Evolutionary conservation across 2,797 vertebrate genomes (phyloP).

Genomic region (Pseudochirops corinnae): DNA sequence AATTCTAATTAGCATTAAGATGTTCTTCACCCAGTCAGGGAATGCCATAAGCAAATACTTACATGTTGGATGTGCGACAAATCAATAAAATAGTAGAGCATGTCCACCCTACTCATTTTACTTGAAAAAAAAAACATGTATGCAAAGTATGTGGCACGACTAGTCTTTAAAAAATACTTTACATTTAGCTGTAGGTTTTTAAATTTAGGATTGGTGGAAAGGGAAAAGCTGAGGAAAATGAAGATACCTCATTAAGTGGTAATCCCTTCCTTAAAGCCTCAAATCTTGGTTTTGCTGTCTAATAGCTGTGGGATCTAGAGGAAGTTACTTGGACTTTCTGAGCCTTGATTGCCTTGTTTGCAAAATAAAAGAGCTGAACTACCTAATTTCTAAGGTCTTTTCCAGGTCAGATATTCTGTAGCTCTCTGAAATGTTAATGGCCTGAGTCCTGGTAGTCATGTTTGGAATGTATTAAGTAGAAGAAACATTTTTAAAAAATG

Average conservation of each 20-base stretch:
- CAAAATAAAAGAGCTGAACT: not conserved
- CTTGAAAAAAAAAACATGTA: not conserved
- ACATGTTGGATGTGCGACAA: not conserved
- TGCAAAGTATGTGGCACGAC: not conserved
- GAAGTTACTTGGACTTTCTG: not conserved
- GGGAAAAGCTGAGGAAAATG: not conserved
- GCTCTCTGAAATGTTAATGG: not conserved
- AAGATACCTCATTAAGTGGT: not conserved
- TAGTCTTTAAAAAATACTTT: not conserved
- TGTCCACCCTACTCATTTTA: not conserved
- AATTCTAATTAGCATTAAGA: not conserved
- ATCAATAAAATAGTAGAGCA: not conserved
- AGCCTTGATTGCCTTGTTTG: not conserved
- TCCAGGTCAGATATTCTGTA: not conserved
- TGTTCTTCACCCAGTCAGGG: not conserved
- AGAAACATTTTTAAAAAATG: not conserved
- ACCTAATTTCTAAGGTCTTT: not conserved
- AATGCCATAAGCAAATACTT: not conserved
- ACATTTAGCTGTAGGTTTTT: not conserved
- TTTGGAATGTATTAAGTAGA: not conserved
- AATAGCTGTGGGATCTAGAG: not conserved
- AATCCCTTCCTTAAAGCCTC: not conserved
- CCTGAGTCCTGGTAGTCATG: not conserved
- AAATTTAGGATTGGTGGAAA: not conserved
- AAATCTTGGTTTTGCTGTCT: not conserved